phyloP scores from a whole-genome alignment of 1,140 invertebrate genomes.

The Psilanteris sp. region DNA sequence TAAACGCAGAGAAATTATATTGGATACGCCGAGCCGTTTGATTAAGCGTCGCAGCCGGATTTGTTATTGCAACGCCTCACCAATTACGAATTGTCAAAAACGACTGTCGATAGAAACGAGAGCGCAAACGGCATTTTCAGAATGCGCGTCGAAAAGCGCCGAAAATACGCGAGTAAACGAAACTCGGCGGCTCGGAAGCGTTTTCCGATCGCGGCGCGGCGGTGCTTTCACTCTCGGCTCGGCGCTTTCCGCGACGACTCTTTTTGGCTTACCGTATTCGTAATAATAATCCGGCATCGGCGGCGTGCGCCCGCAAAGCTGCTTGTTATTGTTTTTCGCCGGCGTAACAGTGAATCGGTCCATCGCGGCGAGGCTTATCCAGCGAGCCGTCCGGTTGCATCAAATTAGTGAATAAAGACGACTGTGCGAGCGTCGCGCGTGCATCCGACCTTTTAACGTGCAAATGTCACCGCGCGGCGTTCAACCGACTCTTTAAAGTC shows the following conservation, averaged over 20 bases:
- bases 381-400: too few species aligned
- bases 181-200: too few species aligned
- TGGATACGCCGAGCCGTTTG: slow-evolving; percentile 27
- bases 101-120: too few species aligned
- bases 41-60: slow-evolving; percentile 10
- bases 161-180: too few species aligned
- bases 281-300: slow-evolving; percentile 30
- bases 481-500: slow-evolving; percentile 18
- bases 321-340: slow-evolving; percentile 19
- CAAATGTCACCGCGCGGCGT: slow-evolving; percentile 7
- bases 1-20: slow-evolving; percentile 47
- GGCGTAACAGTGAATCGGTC: slow-evolving; percentile 44
- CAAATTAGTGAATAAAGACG: slow-evolving; percentile 3
- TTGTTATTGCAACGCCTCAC: neutral
- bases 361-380: slow-evolving; percentile 23
- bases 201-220: too few species aligned
- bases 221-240: too few species aligned
- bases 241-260: too few species aligned
- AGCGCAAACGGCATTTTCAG: too few species aligned
- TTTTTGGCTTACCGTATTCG: slow-evolving; percentile 41
- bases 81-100: too few species aligned
- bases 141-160: too few species aligned
- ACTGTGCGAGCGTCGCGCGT: neutral
- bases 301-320: neutral
- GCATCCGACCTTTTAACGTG: neutral